phyloP scores from a whole-genome alignment of 92 coral and sea anemone species.

The Epizoanthus scotinus region DNA sequence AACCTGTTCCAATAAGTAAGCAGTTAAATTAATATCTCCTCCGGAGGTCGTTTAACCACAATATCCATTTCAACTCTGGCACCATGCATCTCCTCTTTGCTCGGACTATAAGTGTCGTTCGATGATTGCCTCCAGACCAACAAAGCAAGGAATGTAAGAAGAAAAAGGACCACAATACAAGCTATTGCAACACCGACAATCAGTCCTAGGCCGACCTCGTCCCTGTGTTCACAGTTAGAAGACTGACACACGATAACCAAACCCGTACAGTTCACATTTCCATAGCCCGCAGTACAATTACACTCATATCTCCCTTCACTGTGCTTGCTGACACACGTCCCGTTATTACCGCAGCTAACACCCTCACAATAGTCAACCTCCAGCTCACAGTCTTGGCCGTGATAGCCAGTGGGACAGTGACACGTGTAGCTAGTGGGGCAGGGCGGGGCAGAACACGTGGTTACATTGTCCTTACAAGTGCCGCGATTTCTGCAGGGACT shows the following conservation, averaged over 20 bases:
- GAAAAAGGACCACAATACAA: slow-evolving; percentile 57
- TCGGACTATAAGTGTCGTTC: slow-evolving; percentile 92
- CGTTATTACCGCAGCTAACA: slow-evolving; percentile 51
- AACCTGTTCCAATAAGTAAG: too few species aligned
- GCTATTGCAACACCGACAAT: slow-evolving; percentile 86
- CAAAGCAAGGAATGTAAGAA: slow-evolving; percentile 54
- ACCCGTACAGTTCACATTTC: slow-evolving; percentile 75
- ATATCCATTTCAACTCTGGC: slow-evolving; percentile 90
- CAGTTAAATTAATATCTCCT: slow-evolving; percentile 80
- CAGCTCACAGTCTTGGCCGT: slow-evolving; percentile 70
- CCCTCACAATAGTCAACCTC: slow-evolving; percentile 63
- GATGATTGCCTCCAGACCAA: slow-evolving; percentile 64
- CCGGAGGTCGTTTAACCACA: slow-evolving; percentile 83
- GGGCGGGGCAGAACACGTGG: too few species aligned
- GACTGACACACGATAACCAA: slow-evolving; percentile 57
- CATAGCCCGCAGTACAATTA: slow-evolving; percentile 83
- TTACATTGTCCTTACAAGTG: slow-evolving; percentile 70
- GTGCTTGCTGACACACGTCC: slow-evolving; percentile 35
- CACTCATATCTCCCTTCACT: slow-evolving; percentile 55
- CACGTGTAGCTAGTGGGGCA: slow-evolving; percentile 76
- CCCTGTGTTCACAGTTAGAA: slow-evolving; percentile 43
- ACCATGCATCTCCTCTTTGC: slow-evolving; percentile 84
- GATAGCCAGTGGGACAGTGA: slow-evolving; percentile 68
- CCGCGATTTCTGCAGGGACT: slow-evolving; percentile 88
- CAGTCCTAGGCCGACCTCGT: slow-evolving; percentile 30